Conservation (phyloP, 2,113 vertebrate genomes). For the Lontra canadensis region DNA sequence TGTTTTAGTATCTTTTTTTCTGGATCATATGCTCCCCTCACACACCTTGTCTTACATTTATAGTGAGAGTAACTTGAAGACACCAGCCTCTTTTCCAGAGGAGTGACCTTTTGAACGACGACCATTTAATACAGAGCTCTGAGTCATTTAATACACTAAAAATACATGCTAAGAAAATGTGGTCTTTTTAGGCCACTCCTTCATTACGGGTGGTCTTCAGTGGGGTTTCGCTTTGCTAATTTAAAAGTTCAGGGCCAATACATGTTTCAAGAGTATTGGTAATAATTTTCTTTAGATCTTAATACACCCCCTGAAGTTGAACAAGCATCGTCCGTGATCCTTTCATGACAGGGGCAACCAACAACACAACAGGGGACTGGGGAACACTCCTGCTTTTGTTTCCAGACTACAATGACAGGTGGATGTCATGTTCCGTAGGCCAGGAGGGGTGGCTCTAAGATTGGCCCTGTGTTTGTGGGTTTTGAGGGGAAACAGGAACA, state of each 20-base stretch:
- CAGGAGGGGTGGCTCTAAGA: background rate
- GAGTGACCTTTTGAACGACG: background rate
- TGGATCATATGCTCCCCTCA: background rate
- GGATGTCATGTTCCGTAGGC: background rate
- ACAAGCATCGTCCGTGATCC: background rate
- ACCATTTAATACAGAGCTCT: background rate
- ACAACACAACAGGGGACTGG: background rate
- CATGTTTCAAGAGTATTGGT: background rate
- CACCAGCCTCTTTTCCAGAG: background rate
- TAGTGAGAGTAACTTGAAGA: background rate
- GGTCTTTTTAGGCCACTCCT: background rate
- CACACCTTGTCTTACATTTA: background rate
- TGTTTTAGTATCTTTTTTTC: background rate
- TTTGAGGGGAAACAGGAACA: background rate
- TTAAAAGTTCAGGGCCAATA: background rate
- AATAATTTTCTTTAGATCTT: background rate
- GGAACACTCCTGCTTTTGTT: background rate
- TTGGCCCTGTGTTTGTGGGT: background rate
- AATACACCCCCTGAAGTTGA: background rate
- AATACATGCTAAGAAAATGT: background rate
- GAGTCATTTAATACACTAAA: slow-evolving; percentile 26
- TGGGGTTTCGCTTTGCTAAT: background rate
- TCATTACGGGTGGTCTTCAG: background rate
- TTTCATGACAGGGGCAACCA: background rate
- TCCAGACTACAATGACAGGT: background rate